Percentiles rank a stretch among this genome's conserved stretches.
phyloP scores from a whole-genome alignment of 2,113 vertebrate species.

The Antigone vipio region DNA sequence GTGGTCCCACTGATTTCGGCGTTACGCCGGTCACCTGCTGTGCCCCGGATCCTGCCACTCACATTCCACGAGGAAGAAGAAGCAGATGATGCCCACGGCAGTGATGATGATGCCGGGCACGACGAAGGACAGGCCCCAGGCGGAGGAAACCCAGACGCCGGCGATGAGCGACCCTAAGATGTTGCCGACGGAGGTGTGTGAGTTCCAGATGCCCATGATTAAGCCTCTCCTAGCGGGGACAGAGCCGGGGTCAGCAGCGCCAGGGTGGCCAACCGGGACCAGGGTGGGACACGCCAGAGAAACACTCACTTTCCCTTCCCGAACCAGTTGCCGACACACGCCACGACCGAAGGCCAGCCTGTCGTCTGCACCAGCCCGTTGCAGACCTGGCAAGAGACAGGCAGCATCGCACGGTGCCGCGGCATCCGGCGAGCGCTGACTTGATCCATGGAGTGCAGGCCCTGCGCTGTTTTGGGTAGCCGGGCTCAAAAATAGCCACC shows the following conservation, averaged over 20 bases:
- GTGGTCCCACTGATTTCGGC: not conserved
- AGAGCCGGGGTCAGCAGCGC: not conserved
- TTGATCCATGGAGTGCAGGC: not conserved
- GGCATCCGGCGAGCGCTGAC: rapidly evolving
- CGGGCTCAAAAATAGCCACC: rapidly evolving
- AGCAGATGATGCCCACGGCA: slow-evolving; percentile 84
- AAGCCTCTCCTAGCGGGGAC: slow-evolving; percentile 79
- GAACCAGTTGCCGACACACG: slow-evolving; percentile 96
- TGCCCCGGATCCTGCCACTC: slow-evolving; percentile 40
- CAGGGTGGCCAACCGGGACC: not conserved
- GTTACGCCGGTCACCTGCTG: rapidly evolving
- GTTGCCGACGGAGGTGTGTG: slow-evolving; percentile 96
- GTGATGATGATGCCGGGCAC: slow-evolving; percentile 89
- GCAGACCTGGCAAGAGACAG: slow-evolving; percentile 74
- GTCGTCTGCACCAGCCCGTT: slow-evolving; percentile 95
- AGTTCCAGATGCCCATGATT: slow-evolving; percentile 99
- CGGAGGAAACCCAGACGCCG: slow-evolving; percentile 82
- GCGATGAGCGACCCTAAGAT: slow-evolving; percentile 96
- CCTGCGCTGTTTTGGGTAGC: rapidly evolving
- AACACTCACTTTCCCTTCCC: slow-evolving; percentile 96
- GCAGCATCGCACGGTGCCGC: not conserved
- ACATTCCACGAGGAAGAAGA: slow-evolving; percentile 97
- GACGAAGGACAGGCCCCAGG: slow-evolving; percentile 92
- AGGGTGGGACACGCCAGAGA: rapidly evolving
- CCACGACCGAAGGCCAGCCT: slow-evolving; percentile 92